A percentile compares a stretch with the other conserved stretches of the same genome.
Evolutionary conservation across 2,113 vertebrate species (phyloP).

Genomic region (Megaptera novaeangliae): DNA sequence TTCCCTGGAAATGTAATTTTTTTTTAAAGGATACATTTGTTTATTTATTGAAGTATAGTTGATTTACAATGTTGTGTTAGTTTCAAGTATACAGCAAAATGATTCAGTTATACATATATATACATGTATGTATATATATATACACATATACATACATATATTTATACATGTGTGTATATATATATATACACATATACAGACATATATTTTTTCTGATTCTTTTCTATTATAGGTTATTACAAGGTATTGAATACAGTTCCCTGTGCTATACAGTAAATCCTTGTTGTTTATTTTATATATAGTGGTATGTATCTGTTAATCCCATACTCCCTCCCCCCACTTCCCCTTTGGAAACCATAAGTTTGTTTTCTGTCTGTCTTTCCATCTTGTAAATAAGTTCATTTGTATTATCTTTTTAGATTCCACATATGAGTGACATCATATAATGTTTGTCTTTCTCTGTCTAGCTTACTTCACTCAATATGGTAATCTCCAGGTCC

Average conservation of each 20-base stretch:
- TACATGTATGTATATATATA: neutral
- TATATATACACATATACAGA: neutral
- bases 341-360: too few species aligned
- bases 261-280: neutral
- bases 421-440: neutral
- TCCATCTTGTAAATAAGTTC: neutral
- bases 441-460: neutral
- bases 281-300: rapidly evolving
- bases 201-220: neutral
- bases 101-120: neutral
- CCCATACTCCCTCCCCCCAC: too few species aligned
- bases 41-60: too few species aligned
- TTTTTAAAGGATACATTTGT: neutral
- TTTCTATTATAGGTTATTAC: neutral
- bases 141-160: neutral
- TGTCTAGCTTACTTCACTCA: neutral
- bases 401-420: neutral
- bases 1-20: neutral
- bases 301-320: neutral
- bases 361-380: neutral
- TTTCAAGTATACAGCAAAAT: neutral
- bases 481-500: neutral
- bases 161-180: neutral
- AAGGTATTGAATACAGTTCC: rapidly evolving
- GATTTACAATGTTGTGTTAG: neutral